Base-by-base conservation (phyloP, 2,113 vertebrate species). In the Notarius quadriscutis region DNA sequence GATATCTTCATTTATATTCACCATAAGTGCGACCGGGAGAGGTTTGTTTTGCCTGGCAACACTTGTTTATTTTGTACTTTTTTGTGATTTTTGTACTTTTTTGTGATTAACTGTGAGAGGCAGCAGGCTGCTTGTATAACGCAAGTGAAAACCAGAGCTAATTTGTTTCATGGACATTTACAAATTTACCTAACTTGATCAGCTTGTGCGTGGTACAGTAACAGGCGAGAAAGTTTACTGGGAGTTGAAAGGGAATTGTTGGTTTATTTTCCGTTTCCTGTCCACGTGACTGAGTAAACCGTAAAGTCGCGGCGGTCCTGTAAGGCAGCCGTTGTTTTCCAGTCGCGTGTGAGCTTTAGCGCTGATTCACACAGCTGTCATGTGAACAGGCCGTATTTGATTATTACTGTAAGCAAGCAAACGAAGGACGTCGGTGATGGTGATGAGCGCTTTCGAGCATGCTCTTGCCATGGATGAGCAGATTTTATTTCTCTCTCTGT, bases 341-440 rank as follows among this genome's bases (percentile, higher is more conserved):
- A 41, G 41, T 83, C 53, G 9, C 17, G 0, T 0, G 11, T 62
- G 18, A 53, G 69, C 62, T 55, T 72, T 34, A n/a, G 53, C 51
- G 57, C 69, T 81, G 74, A 88, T 58, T 72, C 63, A 60, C 51
- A 50, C 30, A 69, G 57, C 81, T 27, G 71, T 84, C 81, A 53
- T n/a, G 27, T 25, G 25, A 60, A 79, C 77, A 50, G 67, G 67
- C 72, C 53, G 2, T 34, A 75, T 86, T 84, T 50, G 51, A 48
- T 86, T 81, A 86, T 78, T 60, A 79, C 87, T 53, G 58, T 86
- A 80, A 84, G 34, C 79, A 63, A 83, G 71, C 63, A 48, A 85
- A 58, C 17, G 78, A 48, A 34, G 82, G 84, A 77, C 18, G 27
- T 86, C 11, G 9, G 67, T 50, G 74, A 75, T 62, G 51, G 67